Base-by-base conservation (phyloP, 2,888 invertebrate genomes). In the Phymatocera aterrima region DNA sequence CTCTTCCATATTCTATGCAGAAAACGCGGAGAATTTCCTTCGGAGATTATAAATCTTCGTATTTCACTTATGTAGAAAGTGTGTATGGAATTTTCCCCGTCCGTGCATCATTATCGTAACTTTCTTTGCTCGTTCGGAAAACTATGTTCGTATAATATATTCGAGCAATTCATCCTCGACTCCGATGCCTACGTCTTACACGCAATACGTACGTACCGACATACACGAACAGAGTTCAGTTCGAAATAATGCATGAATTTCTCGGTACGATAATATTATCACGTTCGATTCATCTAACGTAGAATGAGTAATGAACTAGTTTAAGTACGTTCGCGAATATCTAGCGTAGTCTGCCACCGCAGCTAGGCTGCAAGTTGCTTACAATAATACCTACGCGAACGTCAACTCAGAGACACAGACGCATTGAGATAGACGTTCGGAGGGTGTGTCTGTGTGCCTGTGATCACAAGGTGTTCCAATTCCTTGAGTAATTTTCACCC, bases 261-360 rank as follows among this genome's bases (percentile, higher is more conserved):
- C 28, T 75, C 75, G 57, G 43, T 75, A 60, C 75, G 75, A 75
- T 57, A 72, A 68, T 34, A n/a, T 68, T 61, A 34, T 61, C 10
- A 24, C 64, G 40, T 64, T 31, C n/a, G 8, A 21, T 60, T 43
- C 46, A 72, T 15, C 48, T 72, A 72, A 34, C 40, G 75, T 75
- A 75, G 75, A 75, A 75, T 75, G 54, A 75, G 75, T 75, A 57
- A 75, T 75, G 57, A 75, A 51, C 75, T 57, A 75, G 75, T 57
- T 57, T 43, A 75, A 75, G 24, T 75, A 75, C 43, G 12, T 75
- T 75, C 57, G 24, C 75, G 57, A 43, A 60, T 40, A 54, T 75
- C 37, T 72, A 75, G 60, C 75, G 57, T 40, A 60, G 75, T 75
- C n/a, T 40, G 60, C 24, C 65, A 10, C 61, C 24, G 60, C 75